phyloP scores from a whole-genome alignment of 2,113 vertebrate genomes.

The Sula dactylatra region DNA sequence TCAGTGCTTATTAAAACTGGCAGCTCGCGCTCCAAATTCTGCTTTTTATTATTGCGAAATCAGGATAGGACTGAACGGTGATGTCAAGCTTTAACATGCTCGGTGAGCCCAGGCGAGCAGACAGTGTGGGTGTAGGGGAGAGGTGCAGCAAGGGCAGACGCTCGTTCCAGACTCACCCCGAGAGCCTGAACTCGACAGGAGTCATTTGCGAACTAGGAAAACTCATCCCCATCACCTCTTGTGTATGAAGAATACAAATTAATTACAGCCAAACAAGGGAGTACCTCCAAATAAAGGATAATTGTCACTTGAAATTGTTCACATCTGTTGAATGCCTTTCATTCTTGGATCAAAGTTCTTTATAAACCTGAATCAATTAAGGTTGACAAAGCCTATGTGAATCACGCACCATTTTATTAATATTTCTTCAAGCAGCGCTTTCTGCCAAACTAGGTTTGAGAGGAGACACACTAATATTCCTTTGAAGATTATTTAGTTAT shows the following conservation, averaged over 20 bases:
- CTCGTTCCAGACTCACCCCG: not conserved
- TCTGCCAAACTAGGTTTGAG: not conserved
- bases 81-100: slow-evolving; percentile 53
- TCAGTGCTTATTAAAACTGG: not conserved
- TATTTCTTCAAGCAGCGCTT: not conserved
- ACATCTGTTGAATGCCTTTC: not conserved
- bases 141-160: not conserved
- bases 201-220: not conserved
- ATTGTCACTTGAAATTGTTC: not conserved
- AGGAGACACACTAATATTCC: not conserved
- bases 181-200: not conserved
- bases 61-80: not conserved
- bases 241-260: not conserved
- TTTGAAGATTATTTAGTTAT: not conserved
- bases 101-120: not conserved
- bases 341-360: not conserved
- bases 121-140: not conserved
- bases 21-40: not conserved
- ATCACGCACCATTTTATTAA: rapidly evolving
- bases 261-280: not conserved
- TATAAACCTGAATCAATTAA: not conserved
- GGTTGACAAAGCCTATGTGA: not conserved
- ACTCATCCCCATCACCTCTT: not conserved
- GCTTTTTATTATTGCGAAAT: slow-evolving; percentile 46
- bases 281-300: not conserved